Evolutionary conservation across 1,140 invertebrate species (phyloP).

Genomic region (Zelostemma sp.): DNA sequence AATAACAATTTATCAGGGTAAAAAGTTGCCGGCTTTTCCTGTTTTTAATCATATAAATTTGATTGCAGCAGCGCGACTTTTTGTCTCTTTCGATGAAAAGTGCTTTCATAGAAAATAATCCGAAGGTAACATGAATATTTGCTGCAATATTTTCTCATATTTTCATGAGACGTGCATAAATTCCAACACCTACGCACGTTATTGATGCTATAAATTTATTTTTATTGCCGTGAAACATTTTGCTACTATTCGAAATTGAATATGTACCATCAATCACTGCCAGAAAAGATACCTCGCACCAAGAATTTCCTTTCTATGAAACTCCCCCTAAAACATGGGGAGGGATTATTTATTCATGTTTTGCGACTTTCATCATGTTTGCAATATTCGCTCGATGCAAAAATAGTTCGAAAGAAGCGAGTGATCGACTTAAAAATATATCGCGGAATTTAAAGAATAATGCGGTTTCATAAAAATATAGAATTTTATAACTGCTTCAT

Average conservation of each 20-base stretch:
- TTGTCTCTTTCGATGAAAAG: not conserved
- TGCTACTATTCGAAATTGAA: slow-evolving; percentile 2
- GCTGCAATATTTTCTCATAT: not conserved
- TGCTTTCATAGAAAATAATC: not conserved
- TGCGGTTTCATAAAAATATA: not conserved
- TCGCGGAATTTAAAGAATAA: not conserved
- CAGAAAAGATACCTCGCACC: not conserved
- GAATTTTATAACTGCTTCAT: not conserved
- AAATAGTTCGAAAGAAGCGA: too few relatives aligned
- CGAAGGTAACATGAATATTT: too few relatives aligned
- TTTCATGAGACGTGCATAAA: not conserved
- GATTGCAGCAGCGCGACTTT: too few relatives aligned
- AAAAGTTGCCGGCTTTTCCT: not conserved
- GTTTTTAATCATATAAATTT: not conserved
- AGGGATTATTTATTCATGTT: not conserved
- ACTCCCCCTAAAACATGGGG: not conserved
- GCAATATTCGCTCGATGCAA: not conserved
- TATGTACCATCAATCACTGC: slow-evolving; percentile 2
- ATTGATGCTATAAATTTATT: slow-evolving; percentile 5
- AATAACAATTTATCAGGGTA: slow-evolving; percentile 6
- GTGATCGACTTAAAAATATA: not conserved
- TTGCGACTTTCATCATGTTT: not conserved
- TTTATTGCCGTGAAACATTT: slow-evolving; percentile 1
- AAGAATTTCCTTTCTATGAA: not conserved
- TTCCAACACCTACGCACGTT: not conserved